A percentile compares a stretch with the other conserved stretches of the same genome.
phyloP scores from a whole-genome alignment of 2,888 invertebrate species.

The Amphipyra tragopoginis region DNA sequence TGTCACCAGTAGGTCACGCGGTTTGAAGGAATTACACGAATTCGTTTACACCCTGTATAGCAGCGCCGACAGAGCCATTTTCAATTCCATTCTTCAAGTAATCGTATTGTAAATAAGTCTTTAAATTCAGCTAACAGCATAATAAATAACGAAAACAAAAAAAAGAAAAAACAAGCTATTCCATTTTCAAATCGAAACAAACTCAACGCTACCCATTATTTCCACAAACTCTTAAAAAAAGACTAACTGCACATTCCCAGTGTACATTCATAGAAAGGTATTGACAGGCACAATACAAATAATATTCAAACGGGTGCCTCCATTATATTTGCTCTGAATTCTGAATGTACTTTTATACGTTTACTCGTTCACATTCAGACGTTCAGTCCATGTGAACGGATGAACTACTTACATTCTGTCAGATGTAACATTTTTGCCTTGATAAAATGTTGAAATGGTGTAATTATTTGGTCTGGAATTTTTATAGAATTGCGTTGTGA shows the following conservation, averaged over 20 bases:
- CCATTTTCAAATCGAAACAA: constrained; percentile 15
- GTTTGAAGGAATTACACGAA: too few species aligned
- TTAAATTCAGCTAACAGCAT: too few species aligned
- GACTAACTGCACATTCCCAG: constrained; percentile 22
- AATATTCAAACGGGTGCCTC: constrained; percentile 41
- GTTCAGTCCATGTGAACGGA: constrained; percentile 17
- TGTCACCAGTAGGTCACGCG: too few species aligned
- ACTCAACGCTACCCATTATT: not conserved
- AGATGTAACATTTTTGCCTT: constrained; percentile 21
- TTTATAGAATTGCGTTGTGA: too few species aligned
- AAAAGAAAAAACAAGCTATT: too few species aligned
- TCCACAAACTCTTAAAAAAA: constrained; percentile 3
- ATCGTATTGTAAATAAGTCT: too few species aligned
- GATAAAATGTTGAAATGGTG: not conserved
- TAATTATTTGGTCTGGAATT: not conserved
- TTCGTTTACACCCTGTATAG: too few species aligned
- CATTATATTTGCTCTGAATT: constrained; percentile 44
- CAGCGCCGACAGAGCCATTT: too few species aligned
- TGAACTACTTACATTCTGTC: constrained; percentile 21
- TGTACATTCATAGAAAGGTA: constrained; percentile 16
- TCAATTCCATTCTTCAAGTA: too few species aligned
- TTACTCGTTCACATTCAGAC: constrained; percentile 23
- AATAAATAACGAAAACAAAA: too few species aligned
- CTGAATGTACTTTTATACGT: constrained; percentile 20
- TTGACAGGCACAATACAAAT: constrained; percentile 52